phyloP scores from a whole-genome alignment of 1,140 invertebrate genomes.

The Tribolium madens region DNA sequence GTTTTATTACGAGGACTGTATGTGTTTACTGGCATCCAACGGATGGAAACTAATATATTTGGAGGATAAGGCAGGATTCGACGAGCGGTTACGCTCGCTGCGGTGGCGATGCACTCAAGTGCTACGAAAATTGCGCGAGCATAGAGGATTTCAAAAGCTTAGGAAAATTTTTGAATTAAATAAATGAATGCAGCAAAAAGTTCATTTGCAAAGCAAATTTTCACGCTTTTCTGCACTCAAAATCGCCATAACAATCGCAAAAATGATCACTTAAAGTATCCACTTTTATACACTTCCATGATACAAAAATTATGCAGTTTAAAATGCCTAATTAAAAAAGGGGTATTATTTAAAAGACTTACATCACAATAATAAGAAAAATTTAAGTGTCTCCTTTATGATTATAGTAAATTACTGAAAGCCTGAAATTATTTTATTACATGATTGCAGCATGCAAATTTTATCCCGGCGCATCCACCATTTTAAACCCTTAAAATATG shows the following conservation, averaged over 20 bases:
- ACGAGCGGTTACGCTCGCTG: not conserved
- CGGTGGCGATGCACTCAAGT: not conserved
- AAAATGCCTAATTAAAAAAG: too few relatives aligned
- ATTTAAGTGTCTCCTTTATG: too few relatives aligned
- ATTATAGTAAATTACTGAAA: too few relatives aligned
- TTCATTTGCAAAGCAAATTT: conserved; percentile 6
- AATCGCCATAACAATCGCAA: not conserved
- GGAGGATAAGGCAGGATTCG: conserved; percentile 19
- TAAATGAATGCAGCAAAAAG: not conserved
- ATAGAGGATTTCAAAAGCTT: not conserved
- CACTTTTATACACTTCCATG: too few relatives aligned
- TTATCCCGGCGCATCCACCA: too few relatives aligned
- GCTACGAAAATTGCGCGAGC: not conserved
- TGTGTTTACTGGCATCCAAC: conserved; percentile 29
- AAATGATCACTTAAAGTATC: not conserved
- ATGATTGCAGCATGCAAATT: too few relatives aligned
- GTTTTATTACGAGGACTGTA: conserved; percentile 1
- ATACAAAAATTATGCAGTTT: too few relatives aligned
- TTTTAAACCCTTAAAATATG: too few relatives aligned
- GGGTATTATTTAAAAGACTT: too few relatives aligned
- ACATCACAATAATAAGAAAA: too few relatives aligned
- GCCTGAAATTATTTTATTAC: too few relatives aligned
- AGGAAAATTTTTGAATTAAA: not conserved
- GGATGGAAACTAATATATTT: conserved; percentile 33
- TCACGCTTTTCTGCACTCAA: not conserved